Percentiles rank a stretch among this genome's conserved stretches.
Conservation (phyloP, 2,113 vertebrate species). For the Varanus salvator region DNA sequence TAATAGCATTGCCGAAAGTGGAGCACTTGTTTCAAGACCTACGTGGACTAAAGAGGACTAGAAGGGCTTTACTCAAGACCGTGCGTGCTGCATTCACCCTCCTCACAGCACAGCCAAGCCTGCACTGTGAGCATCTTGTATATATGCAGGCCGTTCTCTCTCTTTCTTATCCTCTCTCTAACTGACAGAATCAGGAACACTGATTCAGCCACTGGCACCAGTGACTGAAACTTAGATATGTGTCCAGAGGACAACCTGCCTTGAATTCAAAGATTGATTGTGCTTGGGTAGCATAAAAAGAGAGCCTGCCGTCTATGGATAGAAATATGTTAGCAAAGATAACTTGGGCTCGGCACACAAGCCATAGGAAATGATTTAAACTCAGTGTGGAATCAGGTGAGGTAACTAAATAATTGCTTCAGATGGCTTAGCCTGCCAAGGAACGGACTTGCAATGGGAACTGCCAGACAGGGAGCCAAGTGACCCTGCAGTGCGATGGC, state of each 20-base stretch:
- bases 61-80: background rate
- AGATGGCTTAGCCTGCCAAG: background rate
- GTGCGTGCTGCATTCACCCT: background rate
- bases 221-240: background rate
- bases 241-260: background rate
- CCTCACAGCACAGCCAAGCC: background rate
- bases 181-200: background rate
- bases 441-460: background rate
- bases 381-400: background rate
- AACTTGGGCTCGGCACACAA: background rate
- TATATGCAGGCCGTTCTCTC: background rate
- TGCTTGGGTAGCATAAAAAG: background rate
- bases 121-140: background rate
- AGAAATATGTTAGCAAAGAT: background rate
- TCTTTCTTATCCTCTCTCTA: background rate
- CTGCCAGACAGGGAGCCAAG: conserved; percentile 1
- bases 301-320: background rate
- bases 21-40: background rate
- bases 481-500: background rate
- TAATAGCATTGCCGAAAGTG: background rate
- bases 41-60: background rate
- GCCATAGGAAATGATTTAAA: background rate
- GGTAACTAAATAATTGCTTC: background rate
- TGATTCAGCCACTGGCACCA: background rate
- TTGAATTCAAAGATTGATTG: conserved; percentile 18